Conservation (phyloP, 2,888 invertebrate genomes). For the Glaucopsyche alexis region DNA sequence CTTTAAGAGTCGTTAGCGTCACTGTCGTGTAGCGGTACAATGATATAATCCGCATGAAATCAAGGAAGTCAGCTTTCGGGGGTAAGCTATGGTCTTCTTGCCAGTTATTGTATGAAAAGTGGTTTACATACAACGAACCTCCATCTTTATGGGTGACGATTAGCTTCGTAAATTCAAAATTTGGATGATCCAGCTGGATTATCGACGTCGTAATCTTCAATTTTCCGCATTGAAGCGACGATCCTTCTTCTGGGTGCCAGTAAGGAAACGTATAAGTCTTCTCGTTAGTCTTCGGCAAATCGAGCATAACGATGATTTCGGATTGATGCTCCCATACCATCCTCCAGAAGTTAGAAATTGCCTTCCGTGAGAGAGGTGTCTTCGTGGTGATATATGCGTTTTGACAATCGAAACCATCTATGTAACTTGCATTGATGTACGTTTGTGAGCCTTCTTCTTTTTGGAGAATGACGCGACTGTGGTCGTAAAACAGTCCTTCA, state of each 20-base stretch:
- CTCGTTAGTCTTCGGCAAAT: constrained; percentile 28
- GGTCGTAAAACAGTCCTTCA: constrained; percentile 19
- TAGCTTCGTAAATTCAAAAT: constrained; percentile 29
- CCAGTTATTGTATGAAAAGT: constrained; percentile 32
- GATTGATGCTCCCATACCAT: constrained; percentile 31
- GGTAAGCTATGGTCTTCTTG: constrained; percentile 25
- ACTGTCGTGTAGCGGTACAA: constrained; percentile 12
- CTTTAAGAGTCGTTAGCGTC: constrained; percentile 25
- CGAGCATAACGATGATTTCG: constrained; percentile 31
- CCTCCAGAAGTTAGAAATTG: constrained; percentile 29
- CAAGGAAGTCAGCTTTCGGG: constrained; percentile 25
- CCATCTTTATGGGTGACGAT: constrained; percentile 29
- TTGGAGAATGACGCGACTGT: constrained; percentile 30
- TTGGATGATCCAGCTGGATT: constrained; percentile 17
- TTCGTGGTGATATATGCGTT: neutral
- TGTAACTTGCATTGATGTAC: constrained; percentile 30
- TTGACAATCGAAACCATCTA: constrained; percentile 14
- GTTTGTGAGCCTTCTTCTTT: constrained; percentile 23
- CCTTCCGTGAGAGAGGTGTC: constrained; percentile 15
- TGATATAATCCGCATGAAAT: constrained; percentile 26
- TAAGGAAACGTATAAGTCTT: constrained; percentile 23
- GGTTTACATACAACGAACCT: constrained; percentile 29
- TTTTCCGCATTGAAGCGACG: constrained; percentile 23
- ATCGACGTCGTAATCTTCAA: constrained; percentile 22
- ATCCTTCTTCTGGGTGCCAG: constrained; percentile 28